Conservation (phyloP, 2,888 invertebrate species). For the Marronus borbonicus region DNA sequence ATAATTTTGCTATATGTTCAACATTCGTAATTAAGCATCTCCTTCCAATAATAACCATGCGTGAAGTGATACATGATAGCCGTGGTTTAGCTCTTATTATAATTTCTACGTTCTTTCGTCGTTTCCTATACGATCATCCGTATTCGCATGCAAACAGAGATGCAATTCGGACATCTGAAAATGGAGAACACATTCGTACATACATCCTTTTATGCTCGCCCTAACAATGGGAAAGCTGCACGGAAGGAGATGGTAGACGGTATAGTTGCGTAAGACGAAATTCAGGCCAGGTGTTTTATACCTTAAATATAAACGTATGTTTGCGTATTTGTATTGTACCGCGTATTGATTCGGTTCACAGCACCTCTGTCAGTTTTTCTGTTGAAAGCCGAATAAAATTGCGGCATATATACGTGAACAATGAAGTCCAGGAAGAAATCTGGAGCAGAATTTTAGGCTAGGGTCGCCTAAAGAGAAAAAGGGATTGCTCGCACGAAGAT, state of each 20-base stretch:
- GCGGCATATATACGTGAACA: slow-evolving; percentile 53
- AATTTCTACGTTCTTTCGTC: slow-evolving; percentile 16
- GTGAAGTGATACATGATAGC: slow-evolving; percentile 15
- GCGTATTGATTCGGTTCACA: slow-evolving; percentile 64
- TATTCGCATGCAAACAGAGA: slow-evolving; percentile 44
- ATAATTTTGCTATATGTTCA: no score
- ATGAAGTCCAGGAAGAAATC: slow-evolving; percentile 59
- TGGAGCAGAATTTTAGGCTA: slow-evolving; percentile 58
- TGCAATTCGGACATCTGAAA: slow-evolving; percentile 53
- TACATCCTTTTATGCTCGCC: slow-evolving; percentile 61
- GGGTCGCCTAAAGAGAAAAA: slow-evolving; percentile 24
- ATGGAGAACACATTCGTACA: slow-evolving; percentile 52
- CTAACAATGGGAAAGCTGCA: slow-evolving; percentile 60
- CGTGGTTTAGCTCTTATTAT: background rate
- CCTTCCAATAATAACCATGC: background rate
- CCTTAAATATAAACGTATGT: slow-evolving; percentile 40
- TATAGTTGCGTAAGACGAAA: slow-evolving; percentile 64
- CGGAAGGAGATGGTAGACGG: slow-evolving; percentile 61
- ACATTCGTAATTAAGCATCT: background rate
- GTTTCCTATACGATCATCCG: slow-evolving; percentile 53
- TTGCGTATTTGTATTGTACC: slow-evolving; percentile 42
- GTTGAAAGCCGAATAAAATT: slow-evolving; percentile 63
- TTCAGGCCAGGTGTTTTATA: slow-evolving; percentile 66
- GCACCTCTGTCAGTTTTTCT: slow-evolving; percentile 61
- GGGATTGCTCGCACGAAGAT: slow-evolving; percentile 7